Evolutionary conservation across 2,797 vertebrate species (phyloP), one percentile per base, ranked within the genome.

Genomic region (Echiichthys vipera): DNA sequence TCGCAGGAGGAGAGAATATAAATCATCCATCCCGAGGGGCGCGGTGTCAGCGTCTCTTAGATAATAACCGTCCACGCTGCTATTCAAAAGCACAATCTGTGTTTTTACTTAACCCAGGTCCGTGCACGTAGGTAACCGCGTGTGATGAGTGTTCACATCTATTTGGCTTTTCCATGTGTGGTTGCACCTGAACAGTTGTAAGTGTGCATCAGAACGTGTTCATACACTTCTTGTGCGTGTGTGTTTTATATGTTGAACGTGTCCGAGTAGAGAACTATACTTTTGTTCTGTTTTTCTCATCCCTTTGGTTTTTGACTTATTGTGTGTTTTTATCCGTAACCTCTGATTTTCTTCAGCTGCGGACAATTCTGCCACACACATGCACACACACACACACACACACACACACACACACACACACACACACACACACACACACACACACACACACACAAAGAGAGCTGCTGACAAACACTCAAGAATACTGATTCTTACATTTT

Each of bases 281-380:
- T 55, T 66, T 11, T n/a, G n/a, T n/a, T n/a, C 9, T n/a, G 9
- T 17, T 11, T 25, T 20, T 57, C 24, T 50, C 34, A 24, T 30
- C 10, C n/a, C 27, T 7, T 39, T n/a, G 7, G 15, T 5, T 25
- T 30, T 42, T 51, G 15, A 7, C 2, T 32, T 6, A 3, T 46
- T 42, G 29, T 46, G 32, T 54, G 47, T 54, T 42, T 59, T 29
- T 30, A 18, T 45, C 58, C 22, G 49, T 54, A 71, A 63, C 58
- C 58, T 62, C 24, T 46, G 24, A 54, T 55, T 71, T 71, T 63
- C 13, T 22, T 36, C 47, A 22, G 47, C 13, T 49, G 34, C 27
- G 2, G 6, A 22, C 42, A 29, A 17, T 40, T 40, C 40, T 55
- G 47, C 36, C n/a, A n/a, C n/a, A n/a, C n/a, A n/a, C n/a, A n/a